These are phyloP conservation scores for Nudaria mundana DNA, from an alignment of 2,888 invertebrate genomes.

Conservation along the genomic window DNA sequence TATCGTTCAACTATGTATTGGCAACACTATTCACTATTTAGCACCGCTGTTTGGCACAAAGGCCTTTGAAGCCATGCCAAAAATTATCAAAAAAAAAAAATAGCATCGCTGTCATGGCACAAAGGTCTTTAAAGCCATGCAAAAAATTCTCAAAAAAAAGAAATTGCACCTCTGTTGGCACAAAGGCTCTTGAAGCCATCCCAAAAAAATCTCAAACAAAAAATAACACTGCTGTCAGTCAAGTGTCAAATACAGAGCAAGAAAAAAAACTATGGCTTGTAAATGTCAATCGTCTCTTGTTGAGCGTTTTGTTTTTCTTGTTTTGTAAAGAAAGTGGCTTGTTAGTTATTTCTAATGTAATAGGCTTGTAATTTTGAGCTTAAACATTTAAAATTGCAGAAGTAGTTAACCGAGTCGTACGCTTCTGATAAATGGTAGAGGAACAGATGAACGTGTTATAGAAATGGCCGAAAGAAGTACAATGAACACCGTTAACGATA, in stretches of 20 bases:
- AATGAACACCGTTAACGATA: conserved; percentile 49
- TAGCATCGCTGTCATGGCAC: too few species aligned
- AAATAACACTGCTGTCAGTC: conserved; percentile 13
- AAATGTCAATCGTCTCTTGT: conserved; percentile 31
- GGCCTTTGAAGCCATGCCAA: too few species aligned
- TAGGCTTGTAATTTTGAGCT: conserved; percentile 4
- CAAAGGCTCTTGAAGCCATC: too few species aligned
- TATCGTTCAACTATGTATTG: too few species aligned
- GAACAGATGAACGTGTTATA: conserved; percentile 16
- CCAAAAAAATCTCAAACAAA: too few species aligned
- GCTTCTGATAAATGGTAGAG: conserved; percentile 10
- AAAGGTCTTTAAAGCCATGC: too few species aligned
- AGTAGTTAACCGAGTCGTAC: conserved; percentile 4
- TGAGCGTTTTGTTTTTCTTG: conserved; percentile 27
- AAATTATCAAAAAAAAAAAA: too few species aligned
- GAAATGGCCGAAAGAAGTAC: conserved; percentile 58
- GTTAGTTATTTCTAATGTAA: conserved; percentile 17
- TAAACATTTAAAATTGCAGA: conserved; percentile 1
- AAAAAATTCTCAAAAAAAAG: too few species aligned
- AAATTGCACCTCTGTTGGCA: too few species aligned
- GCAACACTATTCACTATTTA: too few species aligned
- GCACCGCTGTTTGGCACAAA: too few species aligned
- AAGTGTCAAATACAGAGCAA: conserved; percentile 16
- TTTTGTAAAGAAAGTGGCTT: conserved; percentile 18
- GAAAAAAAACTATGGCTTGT: conserved; percentile 22